These are phyloP conservation scores for Drosophila sordidula DNA, from an alignment of 2,888 invertebrate species.

Conservation along the genomic window DNA sequence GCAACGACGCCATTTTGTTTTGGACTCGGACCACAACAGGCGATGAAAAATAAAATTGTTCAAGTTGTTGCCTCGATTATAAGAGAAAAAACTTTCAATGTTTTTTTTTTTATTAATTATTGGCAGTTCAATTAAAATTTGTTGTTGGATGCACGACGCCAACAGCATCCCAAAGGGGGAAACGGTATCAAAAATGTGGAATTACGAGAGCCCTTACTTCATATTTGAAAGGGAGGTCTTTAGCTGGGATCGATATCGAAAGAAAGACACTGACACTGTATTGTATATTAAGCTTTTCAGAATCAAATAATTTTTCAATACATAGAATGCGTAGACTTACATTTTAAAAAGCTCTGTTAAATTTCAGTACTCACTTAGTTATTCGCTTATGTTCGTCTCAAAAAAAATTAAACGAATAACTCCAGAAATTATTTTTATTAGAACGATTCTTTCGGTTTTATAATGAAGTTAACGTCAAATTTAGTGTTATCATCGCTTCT, in stretches of 20 bases:
- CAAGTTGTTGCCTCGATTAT: conserved; percentile 39
- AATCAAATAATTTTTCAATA: background rate
- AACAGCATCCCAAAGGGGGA: no score
- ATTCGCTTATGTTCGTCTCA: background rate
- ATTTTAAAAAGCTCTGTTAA: background rate
- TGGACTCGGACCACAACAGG: conserved; percentile 6
- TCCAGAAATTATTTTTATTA: background rate
- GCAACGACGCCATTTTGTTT: conserved; percentile 47
- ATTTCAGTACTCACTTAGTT: background rate
- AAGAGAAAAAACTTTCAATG: no score
- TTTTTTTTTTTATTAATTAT: conserved; percentile 29
- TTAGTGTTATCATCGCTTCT: background rate
- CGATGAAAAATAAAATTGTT: conserved; percentile 45
- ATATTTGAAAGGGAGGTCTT: no score
- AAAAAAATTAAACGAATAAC: background rate
- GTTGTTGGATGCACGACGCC: background rate
- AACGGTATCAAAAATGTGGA: no score
- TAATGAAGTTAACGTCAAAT: conserved; percentile 18
- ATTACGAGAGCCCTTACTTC: no score
- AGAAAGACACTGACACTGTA: no score
- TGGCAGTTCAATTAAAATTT: conserved; percentile 41
- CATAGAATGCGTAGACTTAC: background rate
- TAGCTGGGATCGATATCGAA: no score
- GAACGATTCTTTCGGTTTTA: conserved; percentile 5
- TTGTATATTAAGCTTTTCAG: no score